Conservation (phyloP, 1,140 invertebrate species). For the Ganaspis sp. region DNA sequence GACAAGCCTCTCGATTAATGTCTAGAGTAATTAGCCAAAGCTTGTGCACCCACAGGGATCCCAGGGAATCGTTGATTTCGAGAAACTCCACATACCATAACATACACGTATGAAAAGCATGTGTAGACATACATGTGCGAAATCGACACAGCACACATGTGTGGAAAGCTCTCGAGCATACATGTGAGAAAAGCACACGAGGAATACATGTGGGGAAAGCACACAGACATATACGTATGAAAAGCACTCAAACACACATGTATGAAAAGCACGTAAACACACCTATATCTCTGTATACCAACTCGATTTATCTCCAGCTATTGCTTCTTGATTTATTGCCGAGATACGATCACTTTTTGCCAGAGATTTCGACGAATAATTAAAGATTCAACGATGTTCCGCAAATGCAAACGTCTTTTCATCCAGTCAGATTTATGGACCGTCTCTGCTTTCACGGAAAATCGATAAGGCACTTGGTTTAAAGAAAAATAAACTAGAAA, state of each 20-base stretch:
- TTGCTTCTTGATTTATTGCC: conserved; percentile 24
- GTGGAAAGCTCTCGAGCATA: neutral
- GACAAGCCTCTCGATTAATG: conserved; percentile 63
- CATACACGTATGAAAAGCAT: neutral
- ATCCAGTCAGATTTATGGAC: neutral
- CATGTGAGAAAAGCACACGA: neutral
- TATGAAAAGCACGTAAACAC: neutral
- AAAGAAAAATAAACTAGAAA: too few species aligned
- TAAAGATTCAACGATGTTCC: conserved; percentile 13
- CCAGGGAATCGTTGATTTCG: conserved; percentile 24
- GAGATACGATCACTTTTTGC: conserved; percentile 18
- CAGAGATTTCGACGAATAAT: conserved; percentile 8
- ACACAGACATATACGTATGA: too few species aligned
- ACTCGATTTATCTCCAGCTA: conserved; percentile 14
- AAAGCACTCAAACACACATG: neutral
- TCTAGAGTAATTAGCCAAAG: conserved; percentile 58
- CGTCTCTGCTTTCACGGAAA: neutral
- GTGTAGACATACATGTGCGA: too few species aligned
- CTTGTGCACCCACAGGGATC: conserved; percentile 30
- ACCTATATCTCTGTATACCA: neutral
- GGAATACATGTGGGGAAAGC: neutral
- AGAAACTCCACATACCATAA: conserved; percentile 16
- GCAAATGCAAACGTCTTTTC: neutral
- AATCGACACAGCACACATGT: neutral
- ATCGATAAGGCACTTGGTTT: neutral